A percentile compares a stretch with the other conserved stretches of the same genome.
These are phyloP conservation scores for Leucoraja erinaceus DNA, from an alignment of 2,113 vertebrate genomes.

Conservation along the genomic window DNA sequence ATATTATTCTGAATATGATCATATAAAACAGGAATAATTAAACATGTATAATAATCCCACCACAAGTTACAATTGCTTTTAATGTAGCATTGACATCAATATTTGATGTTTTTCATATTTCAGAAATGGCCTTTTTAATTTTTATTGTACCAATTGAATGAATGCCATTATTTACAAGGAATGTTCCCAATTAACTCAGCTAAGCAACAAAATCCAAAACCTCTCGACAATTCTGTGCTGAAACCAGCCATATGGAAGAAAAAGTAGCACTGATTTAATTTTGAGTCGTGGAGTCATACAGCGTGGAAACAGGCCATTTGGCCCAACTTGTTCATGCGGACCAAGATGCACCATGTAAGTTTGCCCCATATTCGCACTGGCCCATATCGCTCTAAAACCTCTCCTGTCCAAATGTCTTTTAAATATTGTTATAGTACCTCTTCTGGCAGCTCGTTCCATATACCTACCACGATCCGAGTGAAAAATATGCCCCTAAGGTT, in stretches of 20 bases:
- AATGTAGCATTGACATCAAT: not conserved
- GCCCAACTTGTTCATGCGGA: too few species aligned
- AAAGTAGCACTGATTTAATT: not conserved
- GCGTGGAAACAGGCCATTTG: too few species aligned
- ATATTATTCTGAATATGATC: not conserved
- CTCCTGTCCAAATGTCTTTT: too few species aligned
- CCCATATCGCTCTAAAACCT: too few species aligned
- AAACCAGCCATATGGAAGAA: not conserved
- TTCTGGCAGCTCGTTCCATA: too few species aligned
- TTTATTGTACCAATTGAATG: not conserved
- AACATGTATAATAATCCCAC: not conserved
- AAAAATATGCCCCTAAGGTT: too few species aligned
- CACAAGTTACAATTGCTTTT: not conserved
- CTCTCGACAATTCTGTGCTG: not conserved
- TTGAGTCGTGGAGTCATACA: too few species aligned
- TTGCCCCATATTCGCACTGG: too few species aligned
- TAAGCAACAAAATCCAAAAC: not conserved
- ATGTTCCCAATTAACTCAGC: not conserved
- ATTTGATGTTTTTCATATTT: not conserved
- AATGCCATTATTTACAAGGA: not conserved
- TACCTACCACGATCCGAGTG: too few species aligned
- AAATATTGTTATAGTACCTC: too few species aligned
- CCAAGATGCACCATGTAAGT: too few species aligned
- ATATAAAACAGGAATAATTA: not conserved
- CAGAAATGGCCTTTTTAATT: not conserved